phyloP scores from a whole-genome alignment of 2,113 vertebrate species.

The Rutilus rutilus region DNA sequence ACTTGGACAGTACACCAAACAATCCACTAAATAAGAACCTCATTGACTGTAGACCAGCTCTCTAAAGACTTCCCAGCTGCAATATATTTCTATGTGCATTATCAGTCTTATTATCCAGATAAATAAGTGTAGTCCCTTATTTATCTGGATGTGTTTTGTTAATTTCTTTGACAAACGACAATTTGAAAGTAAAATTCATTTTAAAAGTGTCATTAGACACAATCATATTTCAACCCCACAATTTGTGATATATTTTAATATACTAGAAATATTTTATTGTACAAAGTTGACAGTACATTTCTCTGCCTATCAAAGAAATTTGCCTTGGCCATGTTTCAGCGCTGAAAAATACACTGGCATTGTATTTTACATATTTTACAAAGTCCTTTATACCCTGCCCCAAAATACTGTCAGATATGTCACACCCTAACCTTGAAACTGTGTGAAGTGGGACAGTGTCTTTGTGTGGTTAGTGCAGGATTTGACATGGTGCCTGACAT shows the following conservation, averaged over 20 bases:
- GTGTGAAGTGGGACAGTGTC: background rate
- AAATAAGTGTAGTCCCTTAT: conserved; percentile 32
- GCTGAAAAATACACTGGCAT: background rate
- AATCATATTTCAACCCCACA: background rate
- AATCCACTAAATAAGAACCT: conserved; percentile 64
- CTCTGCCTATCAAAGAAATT: background rate
- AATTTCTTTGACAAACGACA: conserved; percentile 17
- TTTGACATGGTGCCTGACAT: conserved; percentile 41
- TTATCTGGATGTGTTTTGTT: conserved; percentile 27
- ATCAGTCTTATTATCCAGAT: conserved; percentile 31
- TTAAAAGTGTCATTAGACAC: background rate
- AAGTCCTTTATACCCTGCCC: background rate
- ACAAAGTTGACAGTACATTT: background rate
- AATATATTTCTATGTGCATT: conserved; percentile 58
- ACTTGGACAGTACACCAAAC: conserved; percentile 57
- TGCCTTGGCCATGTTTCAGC: conserved; percentile 2
- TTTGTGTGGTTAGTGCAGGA: conserved; percentile 13
- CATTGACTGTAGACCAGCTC: conserved; percentile 60
- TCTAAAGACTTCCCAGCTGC: conserved; percentile 67
- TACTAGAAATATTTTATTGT: background rate
- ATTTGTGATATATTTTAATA: background rate
- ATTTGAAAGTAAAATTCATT: conserved; percentile 18
- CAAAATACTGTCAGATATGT: background rate
- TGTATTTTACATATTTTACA: background rate
- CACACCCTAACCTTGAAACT: conserved; percentile 12